phyloP scores from a whole-genome alignment of 30 jellyfish, hydroid and myxozoan species.

The Sanderia malayensis region DNA sequence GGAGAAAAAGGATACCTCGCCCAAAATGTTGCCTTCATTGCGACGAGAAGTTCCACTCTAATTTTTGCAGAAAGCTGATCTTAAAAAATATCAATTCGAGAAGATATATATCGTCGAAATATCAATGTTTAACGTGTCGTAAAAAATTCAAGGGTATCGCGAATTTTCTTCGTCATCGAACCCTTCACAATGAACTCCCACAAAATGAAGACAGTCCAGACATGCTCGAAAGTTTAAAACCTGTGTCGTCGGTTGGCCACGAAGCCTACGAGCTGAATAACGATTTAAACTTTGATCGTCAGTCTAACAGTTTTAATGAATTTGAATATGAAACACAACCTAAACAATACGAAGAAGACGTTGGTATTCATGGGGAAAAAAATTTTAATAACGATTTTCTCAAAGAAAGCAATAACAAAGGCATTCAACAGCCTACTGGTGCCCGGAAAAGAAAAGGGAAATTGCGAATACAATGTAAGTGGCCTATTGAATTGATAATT shows the following conservation, averaged over 20 bases:
- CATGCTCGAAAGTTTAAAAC: not conserved
- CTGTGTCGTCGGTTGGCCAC: too few relatives aligned
- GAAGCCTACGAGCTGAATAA: too few relatives aligned
- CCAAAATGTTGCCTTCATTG: conserved; percentile 32
- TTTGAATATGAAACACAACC: conserved; percentile 30
- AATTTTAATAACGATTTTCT: not conserved
- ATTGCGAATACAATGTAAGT: conserved; percentile 59
- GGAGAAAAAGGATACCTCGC: conserved; percentile 34
- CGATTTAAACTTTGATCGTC: too few relatives aligned
- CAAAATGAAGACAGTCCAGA: not conserved
- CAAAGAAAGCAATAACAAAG: conserved; percentile 34
- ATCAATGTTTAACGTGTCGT: conserved; percentile 52
- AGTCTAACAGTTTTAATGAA: not conserved
- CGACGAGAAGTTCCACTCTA: conserved; percentile 41
- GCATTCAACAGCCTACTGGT: conserved; percentile 69
- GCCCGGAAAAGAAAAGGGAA: conserved; percentile 65
- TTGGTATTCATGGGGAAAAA: not conserved
- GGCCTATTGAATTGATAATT: too few relatives aligned
- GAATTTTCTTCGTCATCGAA: conserved; percentile 54
- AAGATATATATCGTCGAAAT: conserved; percentile 28
- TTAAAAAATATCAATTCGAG: conserved; percentile 27
- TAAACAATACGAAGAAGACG: conserved; percentile 22
- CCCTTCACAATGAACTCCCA: conserved; percentile 63
- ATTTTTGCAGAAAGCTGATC: conserved; percentile 38
- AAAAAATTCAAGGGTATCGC: conserved; percentile 59